phyloP scores from a whole-genome alignment of 2,888 invertebrate genomes.

The Microctonus brassicae region DNA sequence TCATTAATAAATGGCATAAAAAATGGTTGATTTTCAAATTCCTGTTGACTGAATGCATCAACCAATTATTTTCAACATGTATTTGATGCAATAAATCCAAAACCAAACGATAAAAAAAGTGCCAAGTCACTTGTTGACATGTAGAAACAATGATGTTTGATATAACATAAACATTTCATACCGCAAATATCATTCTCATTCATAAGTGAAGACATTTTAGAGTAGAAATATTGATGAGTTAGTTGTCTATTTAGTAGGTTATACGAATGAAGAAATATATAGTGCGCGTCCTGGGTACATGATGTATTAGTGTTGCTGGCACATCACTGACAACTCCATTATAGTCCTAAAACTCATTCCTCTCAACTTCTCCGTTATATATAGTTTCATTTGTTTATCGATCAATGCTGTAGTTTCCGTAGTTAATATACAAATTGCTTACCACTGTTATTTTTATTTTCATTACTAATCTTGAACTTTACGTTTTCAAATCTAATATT shows the following conservation, averaged over 20 bases:
- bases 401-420: too few relatives aligned
- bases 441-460: too few relatives aligned
- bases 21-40: too few relatives aligned
- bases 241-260: neutral
- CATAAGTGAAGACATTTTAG: neutral
- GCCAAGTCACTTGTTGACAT: slow-evolving; percentile 59
- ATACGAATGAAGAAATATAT: neutral
- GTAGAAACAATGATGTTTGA: neutral
- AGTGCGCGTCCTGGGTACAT: neutral
- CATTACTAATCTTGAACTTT: too few relatives aligned
- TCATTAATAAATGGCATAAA: too few relatives aligned
- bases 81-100: neutral
- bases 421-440: too few relatives aligned
- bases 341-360: neutral
- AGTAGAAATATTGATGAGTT: neutral
- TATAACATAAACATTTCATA: neutral
- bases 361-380: neutral
- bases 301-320: neutral
- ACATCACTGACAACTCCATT: neutral
- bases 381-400: too few relatives aligned
- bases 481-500: too few relatives aligned
- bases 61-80: too few relatives aligned
- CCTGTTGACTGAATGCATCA: too few relatives aligned
- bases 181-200: neutral
- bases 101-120: slow-evolving; percentile 37